Percentiles rank a stretch among this genome's conserved stretches.
phyloP scores from a whole-genome alignment of 2,888 invertebrate species.

The Unio pictorum region DNA sequence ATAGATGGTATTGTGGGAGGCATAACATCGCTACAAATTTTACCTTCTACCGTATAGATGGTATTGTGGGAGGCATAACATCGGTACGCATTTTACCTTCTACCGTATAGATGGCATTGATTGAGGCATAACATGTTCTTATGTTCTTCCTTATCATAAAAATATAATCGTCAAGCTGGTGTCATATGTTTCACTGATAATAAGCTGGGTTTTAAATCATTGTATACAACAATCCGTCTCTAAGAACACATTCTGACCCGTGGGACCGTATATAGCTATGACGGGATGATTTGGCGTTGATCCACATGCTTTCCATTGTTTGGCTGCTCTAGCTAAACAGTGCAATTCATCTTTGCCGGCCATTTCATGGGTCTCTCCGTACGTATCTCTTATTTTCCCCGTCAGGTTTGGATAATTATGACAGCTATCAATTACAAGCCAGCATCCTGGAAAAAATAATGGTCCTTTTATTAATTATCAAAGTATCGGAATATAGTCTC shows the following conservation, averaged over 20 bases:
- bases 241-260: constrained; percentile 21
- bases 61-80: no score
- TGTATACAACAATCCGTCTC: no score
- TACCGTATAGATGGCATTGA: no score
- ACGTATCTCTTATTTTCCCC: constrained; percentile 33
- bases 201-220: no score
- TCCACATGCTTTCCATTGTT: constrained; percentile 37
- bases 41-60: no score
- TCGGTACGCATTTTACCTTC: no score
- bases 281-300: constrained; percentile 22
- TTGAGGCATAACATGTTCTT: no score
- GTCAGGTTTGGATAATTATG: constrained; percentile 15
- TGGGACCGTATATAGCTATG: constrained; percentile 39
- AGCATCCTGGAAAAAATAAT: constrained; percentile 36
- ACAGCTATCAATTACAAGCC: constrained; percentile 37
- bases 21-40: no score
- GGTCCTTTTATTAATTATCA: background rate
- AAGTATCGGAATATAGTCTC: background rate
- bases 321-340: constrained; percentile 37
- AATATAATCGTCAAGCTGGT: no score
- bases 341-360: constrained; percentile 31
- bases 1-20: no score
- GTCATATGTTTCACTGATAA: no score
- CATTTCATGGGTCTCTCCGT: constrained; percentile 28
- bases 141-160: no score